These are phyloP conservation scores for Trichopria drosophilae DNA, from an alignment of 2,888 invertebrate species.

Conservation along the genomic window DNA sequence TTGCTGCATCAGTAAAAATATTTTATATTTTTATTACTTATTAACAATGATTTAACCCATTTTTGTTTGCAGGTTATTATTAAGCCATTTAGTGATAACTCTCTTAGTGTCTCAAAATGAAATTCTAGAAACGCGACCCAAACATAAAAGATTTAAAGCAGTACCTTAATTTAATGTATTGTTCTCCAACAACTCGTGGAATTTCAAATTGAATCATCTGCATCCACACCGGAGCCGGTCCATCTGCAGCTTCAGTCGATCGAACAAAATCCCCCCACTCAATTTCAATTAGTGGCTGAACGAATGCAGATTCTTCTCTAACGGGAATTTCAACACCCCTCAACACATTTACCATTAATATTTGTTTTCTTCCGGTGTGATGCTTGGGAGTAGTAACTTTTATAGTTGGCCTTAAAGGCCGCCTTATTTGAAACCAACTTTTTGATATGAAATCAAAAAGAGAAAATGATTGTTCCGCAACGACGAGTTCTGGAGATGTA, in stretches of 20 bases:
- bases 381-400: conserved; percentile 34
- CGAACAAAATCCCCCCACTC: conserved; percentile 48
- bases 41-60: no score
- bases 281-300: conserved; percentile 52
- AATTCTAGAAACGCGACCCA: no score
- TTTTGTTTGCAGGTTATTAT: no score
- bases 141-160: no score
- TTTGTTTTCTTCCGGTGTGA: conserved; percentile 44
- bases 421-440: conserved; percentile 44
- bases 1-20: no score
- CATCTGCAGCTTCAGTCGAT: conserved; percentile 47
- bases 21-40: no score
- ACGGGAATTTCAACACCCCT: conserved; percentile 54
- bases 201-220: conserved; percentile 51
- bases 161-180: neutral
- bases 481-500: conserved; percentile 43
- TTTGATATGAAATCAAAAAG: conserved; percentile 45
- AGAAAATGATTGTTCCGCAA: conserved; percentile 50
- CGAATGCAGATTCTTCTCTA: conserved; percentile 53
- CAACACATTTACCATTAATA: conserved; percentile 48
- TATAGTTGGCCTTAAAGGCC: conserved; percentile 42
- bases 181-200: conserved; percentile 34
- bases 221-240: conserved; percentile 55
- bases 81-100: no score
- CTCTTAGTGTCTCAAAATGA: no score